Evolutionary conservation across 1,140 invertebrate species (phyloP), one percentile per base, ranked within the genome.

Genomic region (Chrysomallon squamiferum): DNA sequence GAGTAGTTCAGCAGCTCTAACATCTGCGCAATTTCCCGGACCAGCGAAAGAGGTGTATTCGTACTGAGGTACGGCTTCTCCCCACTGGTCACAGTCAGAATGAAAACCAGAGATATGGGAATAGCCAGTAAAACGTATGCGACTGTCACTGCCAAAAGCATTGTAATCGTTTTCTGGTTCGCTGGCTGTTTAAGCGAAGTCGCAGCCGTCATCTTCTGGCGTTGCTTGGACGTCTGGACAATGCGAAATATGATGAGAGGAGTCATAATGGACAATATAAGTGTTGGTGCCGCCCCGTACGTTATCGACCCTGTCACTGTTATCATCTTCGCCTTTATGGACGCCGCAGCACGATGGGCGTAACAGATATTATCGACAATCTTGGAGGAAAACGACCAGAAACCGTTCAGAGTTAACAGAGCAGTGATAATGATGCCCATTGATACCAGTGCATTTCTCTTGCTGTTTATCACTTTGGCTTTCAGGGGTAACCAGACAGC

Each of bases 401-500:
- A n/a, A 4, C 59, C 47, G 35, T 69, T 73, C 38, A 66, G 68
- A 6, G 61, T 54, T 4, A 65, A 57, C n/a, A 71, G 69, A 2
- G 59, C 35, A 4, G 69, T 29, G 43, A 69, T 62, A n/a, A 70
- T 59, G 1, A 45, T 15, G 2, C 56, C 47, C 20, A 72, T 59
- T 9, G 52, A 52, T 18, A 32, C 13, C 27, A 43, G 13, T 30
- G 57, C 47, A 20, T 61, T 63, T 11, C 65, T 20, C 33, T 65
- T 72, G 20, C 62, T 71, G 41, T 54, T 54, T 29, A 78, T 69
- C 3, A 56, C 7, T 29, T 75, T 75, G 11, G 69, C 73, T 62
- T 69, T 69, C n/a, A 78, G 45, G 9, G 77, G 77, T 27, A 73
- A 73, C 58, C 66, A 70, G 2, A 78, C 73, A 38, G 71, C 77